These are phyloP conservation scores for Ridgeia piscesae DNA, from an alignment of 1,140 invertebrate species.

Conservation along the genomic window DNA sequence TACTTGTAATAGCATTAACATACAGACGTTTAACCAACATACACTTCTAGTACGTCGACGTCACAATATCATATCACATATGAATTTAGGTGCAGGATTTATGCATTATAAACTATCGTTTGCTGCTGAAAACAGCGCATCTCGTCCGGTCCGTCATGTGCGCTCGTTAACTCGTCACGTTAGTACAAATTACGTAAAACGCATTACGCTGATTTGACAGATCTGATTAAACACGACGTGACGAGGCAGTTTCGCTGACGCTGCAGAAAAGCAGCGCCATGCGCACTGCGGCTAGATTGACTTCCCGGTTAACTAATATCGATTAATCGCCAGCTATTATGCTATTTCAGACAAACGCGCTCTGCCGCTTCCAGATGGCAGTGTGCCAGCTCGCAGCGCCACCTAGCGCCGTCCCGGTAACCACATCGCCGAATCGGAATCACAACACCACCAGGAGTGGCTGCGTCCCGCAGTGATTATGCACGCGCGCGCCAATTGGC, in stretches of 20 bases:
- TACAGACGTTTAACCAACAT: no score
- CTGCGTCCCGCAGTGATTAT: not conserved
- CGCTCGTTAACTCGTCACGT: not conserved
- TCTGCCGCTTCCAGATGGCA: not conserved
- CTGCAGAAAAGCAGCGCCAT: not conserved
- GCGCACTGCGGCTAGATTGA: not conserved
- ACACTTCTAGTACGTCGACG: no score
- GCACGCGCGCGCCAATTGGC: not conserved
- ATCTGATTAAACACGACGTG: not conserved
- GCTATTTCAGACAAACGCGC: not conserved
- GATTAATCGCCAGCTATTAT: not conserved
- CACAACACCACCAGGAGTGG: not conserved
- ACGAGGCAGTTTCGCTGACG: not conserved
- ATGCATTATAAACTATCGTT: no score
- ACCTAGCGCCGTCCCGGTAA: not conserved
- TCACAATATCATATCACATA: no score
- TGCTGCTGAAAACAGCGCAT: not conserved
- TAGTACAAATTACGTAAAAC: not conserved
- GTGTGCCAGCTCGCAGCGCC: not conserved
- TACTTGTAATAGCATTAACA: no score
- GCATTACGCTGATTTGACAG: not conserved
- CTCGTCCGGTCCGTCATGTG: not conserved
- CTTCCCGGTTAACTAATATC: not conserved
- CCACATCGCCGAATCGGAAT: not conserved
- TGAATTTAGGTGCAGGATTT: no score